These are phyloP conservation scores for Paraescarpia echinospica DNA, from an alignment of 1,140 invertebrate genomes.

Conservation along the genomic window DNA sequence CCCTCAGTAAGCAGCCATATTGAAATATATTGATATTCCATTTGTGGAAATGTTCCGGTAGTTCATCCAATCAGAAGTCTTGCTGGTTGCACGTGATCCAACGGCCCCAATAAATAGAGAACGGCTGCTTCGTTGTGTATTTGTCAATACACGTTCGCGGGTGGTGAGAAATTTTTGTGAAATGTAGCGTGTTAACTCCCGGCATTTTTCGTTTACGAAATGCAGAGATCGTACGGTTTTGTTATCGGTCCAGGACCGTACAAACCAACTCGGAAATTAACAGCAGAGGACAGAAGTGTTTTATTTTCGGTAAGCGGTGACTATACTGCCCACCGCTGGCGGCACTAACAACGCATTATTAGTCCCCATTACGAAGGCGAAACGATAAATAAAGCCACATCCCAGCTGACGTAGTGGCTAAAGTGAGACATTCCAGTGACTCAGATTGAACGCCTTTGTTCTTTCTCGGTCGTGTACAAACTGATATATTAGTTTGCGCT, in stretches of 20 bases:
- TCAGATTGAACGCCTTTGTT: neutral
- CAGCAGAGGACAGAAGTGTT: neutral
- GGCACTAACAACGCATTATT: neutral
- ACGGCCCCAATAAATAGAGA: neutral
- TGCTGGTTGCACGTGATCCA: neutral
- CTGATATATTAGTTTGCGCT: neutral
- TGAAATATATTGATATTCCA: slow-evolving; percentile 6
- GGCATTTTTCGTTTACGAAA: neutral
- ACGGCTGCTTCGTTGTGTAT: neutral
- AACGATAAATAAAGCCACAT: neutral
- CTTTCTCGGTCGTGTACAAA: neutral
- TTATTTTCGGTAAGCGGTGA: neutral
- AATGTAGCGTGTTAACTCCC: neutral
- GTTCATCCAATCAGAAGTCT: neutral
- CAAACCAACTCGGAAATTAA: neutral
- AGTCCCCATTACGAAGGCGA: neutral
- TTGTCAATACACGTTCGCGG: neutral
- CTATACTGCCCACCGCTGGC: neutral
- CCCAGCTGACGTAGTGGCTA: neutral
- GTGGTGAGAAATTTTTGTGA: neutral
- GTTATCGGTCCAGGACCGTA: neutral
- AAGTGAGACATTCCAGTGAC: neutral
- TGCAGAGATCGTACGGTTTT: neutral
- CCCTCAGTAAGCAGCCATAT: neutral
- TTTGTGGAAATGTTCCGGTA: slow-evolving; percentile 5